Evolutionary conservation across 2,797 vertebrate genomes (phyloP).

Genomic region (Lemur catta): DNA sequence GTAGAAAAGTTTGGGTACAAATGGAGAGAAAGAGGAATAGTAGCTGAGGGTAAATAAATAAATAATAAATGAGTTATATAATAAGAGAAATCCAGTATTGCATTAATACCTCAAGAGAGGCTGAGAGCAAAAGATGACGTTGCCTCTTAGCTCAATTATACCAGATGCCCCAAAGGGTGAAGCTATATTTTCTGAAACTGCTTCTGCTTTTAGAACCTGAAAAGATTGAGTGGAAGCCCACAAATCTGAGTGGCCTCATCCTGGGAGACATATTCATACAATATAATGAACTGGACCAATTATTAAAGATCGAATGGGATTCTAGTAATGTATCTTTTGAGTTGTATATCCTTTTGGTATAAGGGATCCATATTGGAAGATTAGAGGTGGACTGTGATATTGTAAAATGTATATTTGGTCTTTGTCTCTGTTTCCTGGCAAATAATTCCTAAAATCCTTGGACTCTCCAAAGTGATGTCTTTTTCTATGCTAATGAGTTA

Average conservation of each 20-base stretch:
- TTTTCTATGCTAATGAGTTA: not conserved
- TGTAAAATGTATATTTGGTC: not conserved
- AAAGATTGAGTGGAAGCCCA: not conserved
- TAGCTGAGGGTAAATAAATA: not conserved
- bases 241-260: not conserved
- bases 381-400: not conserved
- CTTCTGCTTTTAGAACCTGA: not conserved
- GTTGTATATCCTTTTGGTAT: not conserved
- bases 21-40: not conserved
- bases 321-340: not conserved
- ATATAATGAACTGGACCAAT: not conserved
- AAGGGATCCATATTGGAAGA: not conserved
- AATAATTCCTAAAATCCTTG: not conserved
- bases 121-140: not conserved
- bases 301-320: not conserved
- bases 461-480: not conserved
- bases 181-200: not conserved
- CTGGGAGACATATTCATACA: not conserved
- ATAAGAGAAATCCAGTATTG: not conserved
- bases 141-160: not conserved
- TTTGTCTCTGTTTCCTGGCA: not conserved
- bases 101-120: not conserved
- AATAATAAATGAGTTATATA: not conserved
- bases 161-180: not conserved
- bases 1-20: not conserved